Evolutionary conservation across 2,113 vertebrate genomes (phyloP), one percentile per base, ranked within the genome.

Genomic region (Condylura cristata): DNA sequence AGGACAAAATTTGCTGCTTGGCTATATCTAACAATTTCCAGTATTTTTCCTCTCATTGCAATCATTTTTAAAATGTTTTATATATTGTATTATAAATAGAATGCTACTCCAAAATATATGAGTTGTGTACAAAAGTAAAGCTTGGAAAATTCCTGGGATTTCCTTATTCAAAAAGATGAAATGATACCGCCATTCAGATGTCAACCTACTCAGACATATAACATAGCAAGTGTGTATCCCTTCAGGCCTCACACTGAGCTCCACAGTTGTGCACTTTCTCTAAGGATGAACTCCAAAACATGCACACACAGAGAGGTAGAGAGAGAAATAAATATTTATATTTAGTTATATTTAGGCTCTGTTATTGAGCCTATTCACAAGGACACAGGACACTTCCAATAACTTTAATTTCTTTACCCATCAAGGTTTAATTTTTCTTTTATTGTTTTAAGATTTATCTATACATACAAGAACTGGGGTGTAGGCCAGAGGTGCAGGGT

Each of bases 1-100:
- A 87, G 6, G 39, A 8, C 6, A 63, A 74, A 94, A 68, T n/a
- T 6, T 76, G 53, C 16, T 32, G 51, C 30, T 93, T 81, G 61
- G n/a, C 26, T 41, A 0, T 41, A 12, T 34, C 14, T 41, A 51
- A 63, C 53, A 66, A 72, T 60, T 89, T 70, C 16, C 12, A 63
- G n/a, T 83, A n/a, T 84, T 90, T 18, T 58, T 41, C 2, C 10
- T 37, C 37, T 5, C 6, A 9, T 12, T 26, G 16, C 48, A 13
- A 58, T 89, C 8, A 46, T 32, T 63, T 78, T 92, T 37, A 37
- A 4, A 87, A 72, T 41, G 46, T 83, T 28, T 4, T 7, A 70
- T 80, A 8, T n/a, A n/a, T 46, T 76, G n/a, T 66, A 89, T 92
- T 92, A 53, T 90, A 53, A 88, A 39, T n/a, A 79, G 44, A 22